Evolutionary conservation across 2,113 vertebrate species (phyloP).

Genomic region (Miniopterus natalensis): DNA sequence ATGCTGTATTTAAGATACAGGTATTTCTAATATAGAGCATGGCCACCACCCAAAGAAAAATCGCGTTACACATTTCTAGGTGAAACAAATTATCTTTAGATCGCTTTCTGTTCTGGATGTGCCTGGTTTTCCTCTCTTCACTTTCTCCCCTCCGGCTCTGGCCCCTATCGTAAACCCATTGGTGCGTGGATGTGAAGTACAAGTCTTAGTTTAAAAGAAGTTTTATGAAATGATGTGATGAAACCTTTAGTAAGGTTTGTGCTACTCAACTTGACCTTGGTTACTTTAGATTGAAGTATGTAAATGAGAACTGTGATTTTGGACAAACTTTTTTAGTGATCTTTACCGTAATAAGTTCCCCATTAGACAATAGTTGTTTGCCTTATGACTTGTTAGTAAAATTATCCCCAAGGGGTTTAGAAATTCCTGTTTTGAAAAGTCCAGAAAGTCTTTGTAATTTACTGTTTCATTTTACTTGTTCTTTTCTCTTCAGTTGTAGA

Average conservation of each 20-base stretch:
- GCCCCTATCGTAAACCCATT: not conserved
- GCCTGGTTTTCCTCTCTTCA: not conserved
- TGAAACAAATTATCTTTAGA: not conserved
- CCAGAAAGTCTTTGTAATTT: conserved; percentile 48
- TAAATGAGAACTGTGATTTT: conserved; percentile 35
- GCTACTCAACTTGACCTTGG: not conserved
- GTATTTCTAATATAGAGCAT: not conserved
- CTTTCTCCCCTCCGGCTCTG: not conserved
- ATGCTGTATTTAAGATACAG: not conserved
- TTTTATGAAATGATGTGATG: not conserved
- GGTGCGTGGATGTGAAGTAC: not conserved
- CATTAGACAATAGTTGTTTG: conserved; percentile 31
- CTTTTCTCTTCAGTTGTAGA: conserved; percentile 31
- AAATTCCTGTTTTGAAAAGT: conserved; percentile 69
- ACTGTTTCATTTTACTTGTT: conserved; percentile 51
- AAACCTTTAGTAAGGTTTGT: not conserved
- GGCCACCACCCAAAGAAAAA: not conserved
- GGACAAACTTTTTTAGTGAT: conserved; percentile 2
- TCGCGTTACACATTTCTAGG: not conserved
- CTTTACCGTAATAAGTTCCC: conserved; percentile 58
- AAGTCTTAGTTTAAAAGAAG: not conserved
- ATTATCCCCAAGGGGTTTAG: conserved; percentile 69
- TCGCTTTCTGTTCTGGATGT: not conserved
- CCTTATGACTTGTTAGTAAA: conserved; percentile 66
- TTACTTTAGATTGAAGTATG: not conserved